Conservation (phyloP, 2,113 vertebrate genomes). For the Abramis brama region DNA sequence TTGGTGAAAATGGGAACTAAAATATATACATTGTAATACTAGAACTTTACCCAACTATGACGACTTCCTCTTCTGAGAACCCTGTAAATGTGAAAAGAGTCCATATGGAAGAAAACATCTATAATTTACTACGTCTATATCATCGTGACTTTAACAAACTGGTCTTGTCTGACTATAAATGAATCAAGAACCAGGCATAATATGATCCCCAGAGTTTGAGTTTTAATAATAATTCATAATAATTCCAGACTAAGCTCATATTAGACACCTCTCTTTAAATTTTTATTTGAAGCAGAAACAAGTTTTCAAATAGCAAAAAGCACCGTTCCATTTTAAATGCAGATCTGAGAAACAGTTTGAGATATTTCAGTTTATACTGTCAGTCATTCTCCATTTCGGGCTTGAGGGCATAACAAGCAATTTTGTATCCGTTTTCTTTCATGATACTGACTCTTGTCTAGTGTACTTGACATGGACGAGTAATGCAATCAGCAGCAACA, state of each 20-base stretch:
- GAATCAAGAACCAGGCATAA: neutral
- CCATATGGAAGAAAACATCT: neutral
- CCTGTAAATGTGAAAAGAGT: too few relatives aligned
- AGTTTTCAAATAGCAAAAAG: neutral
- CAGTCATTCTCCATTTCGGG: neutral
- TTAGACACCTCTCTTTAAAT: neutral
- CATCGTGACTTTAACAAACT: neutral
- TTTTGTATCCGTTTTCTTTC: neutral
- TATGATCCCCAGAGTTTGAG: neutral
- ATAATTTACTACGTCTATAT: neutral
- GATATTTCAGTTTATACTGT: conserved; percentile 4
- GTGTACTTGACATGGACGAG: neutral
- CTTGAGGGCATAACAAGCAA: neutral
- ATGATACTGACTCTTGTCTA: conserved; percentile 5
- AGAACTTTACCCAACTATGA: too few relatives aligned
- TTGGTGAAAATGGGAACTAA: too few relatives aligned
- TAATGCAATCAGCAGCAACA: conserved; percentile 8
- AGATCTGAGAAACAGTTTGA: neutral
- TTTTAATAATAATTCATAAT: neutral
- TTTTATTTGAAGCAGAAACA: neutral
- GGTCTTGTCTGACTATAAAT: neutral
- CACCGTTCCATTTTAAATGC: neutral
- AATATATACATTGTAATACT: too few relatives aligned
- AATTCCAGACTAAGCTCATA: neutral
- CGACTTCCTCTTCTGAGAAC: too few relatives aligned